phyloP scores from a whole-genome alignment of 2,888 invertebrate genomes.

The Girardia tigrina region DNA sequence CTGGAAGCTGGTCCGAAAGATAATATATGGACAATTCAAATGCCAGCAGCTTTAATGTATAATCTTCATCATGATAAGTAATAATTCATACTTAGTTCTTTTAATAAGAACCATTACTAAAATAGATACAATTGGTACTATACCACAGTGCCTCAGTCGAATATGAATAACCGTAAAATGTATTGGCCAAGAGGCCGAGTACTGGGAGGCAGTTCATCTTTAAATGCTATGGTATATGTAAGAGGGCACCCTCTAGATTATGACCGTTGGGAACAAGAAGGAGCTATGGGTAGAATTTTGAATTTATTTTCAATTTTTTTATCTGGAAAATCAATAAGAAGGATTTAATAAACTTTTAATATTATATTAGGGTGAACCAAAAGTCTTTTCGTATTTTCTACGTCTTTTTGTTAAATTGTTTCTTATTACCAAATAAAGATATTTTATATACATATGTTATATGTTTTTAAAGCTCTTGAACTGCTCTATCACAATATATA shows the following conservation, averaged over 20 bases:
- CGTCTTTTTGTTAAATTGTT: too few species aligned
- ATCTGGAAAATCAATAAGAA: too few species aligned
- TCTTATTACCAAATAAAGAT: too few species aligned
- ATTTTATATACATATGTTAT: too few species aligned
- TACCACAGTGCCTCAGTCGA: conserved; percentile 51
- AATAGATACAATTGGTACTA: conserved; percentile 51
- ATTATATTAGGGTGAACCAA: too few species aligned
- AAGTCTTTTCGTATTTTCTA: too few species aligned
- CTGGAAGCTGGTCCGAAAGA: conserved; percentile 53
- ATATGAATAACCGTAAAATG: conserved; percentile 50
- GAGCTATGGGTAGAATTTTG: conserved; percentile 56
- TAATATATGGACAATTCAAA: conserved; percentile 52
- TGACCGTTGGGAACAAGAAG: conserved; percentile 64
- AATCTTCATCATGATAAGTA: conserved; percentile 49
- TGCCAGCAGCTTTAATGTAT: conserved; percentile 55
- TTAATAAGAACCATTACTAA: conserved; percentile 52
- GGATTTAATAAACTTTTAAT: too few species aligned
- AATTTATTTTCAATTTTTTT: too few species aligned
- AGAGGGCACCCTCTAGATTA: conserved; percentile 64
- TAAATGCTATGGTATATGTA: conserved; percentile 69
- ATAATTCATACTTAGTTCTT: conserved; percentile 55
- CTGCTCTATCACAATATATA: too few species aligned
- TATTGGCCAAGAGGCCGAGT: conserved; percentile 56
- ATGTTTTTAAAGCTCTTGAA: too few species aligned
- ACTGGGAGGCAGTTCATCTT: conserved; percentile 67